Conservation (phyloP, 2,113 vertebrate species). For the Phainopepla nitens region DNA sequence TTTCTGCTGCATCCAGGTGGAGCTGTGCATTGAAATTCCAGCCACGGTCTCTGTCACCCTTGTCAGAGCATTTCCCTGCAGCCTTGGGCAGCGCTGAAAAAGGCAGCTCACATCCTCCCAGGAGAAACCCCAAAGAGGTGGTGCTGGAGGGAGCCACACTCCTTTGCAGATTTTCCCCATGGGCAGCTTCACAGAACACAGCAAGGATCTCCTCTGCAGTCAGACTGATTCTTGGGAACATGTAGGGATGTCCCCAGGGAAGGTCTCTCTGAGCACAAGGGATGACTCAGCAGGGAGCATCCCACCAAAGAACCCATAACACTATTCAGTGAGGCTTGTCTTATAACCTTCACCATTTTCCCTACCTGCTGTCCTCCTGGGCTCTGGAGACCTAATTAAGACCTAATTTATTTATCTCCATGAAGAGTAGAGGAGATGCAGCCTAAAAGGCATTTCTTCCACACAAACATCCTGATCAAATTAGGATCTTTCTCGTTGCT, state of each 20-base stretch:
- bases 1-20: slow-evolving; percentile 46
- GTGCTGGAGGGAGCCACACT: not conserved
- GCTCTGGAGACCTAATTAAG: not conserved
- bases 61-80: not conserved
- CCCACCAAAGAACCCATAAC: not conserved
- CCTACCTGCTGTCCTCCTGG: not conserved
- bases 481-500: not conserved
- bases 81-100: not conserved
- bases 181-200: not conserved
- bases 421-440: not conserved
- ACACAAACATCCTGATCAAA: not conserved
- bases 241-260: not conserved
- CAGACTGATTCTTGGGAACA: not conserved
- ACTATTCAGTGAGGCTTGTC: not conserved
- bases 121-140: not conserved
- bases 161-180: not conserved
- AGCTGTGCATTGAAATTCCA: not conserved
- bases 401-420: not conserved
- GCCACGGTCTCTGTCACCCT: not conserved
- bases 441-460: not conserved
- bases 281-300: not conserved
- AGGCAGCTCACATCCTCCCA: fast-evolving
- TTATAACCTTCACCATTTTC: not conserved
- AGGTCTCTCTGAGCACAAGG: not conserved
- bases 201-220: not conserved